A percentile compares a stretch with the other conserved stretches of the same genome.
These are phyloP conservation scores for Drosophila mimica DNA, from an alignment of 2,888 invertebrate species.

Conservation along the genomic window DNA sequence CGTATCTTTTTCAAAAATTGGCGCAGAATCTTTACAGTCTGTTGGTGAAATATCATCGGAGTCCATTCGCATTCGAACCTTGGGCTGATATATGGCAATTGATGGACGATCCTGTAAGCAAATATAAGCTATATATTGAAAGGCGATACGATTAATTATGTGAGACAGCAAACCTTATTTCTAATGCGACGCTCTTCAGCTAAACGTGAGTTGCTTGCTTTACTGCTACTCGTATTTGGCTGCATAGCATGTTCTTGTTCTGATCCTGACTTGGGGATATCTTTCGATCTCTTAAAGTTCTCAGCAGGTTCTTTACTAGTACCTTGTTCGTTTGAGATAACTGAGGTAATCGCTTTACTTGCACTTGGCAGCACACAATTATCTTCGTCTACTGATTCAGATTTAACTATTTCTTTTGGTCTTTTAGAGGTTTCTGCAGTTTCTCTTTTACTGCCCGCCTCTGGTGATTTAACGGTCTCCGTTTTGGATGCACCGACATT, in stretches of 20 bases:
- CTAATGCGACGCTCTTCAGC: constrained; percentile 82
- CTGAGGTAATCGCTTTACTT: neutral
- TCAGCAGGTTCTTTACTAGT: constrained; percentile 4
- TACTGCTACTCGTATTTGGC: constrained; percentile 1
- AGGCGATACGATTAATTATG: neutral
- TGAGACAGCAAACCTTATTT: constrained; percentile 78
- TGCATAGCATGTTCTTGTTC: constrained; percentile 13
- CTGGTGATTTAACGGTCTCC: constrained; percentile 2
- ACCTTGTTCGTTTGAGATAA: neutral
- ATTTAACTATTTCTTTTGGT: neutral
- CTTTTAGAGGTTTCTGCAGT: constrained; percentile 9
- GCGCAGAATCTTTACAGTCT: constrained; percentile 30
- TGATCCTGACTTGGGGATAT: constrained; percentile 3
- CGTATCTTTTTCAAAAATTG: constrained; percentile 36
- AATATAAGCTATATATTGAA: neutral
- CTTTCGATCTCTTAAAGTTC: constrained; percentile 6
- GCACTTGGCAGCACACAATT: neutral
- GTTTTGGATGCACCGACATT: neutral
- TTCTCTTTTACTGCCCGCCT: constrained; percentile 13
- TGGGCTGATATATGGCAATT: constrained; percentile 95
- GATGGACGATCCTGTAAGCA: constrained; percentile 92
- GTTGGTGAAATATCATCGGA: constrained; percentile 70
- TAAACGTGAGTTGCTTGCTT: constrained; percentile 45
- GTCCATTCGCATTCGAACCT: constrained; percentile 69
- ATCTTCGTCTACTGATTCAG: constrained; percentile 1